These are phyloP conservation scores for Gonioctena quinquepunctata DNA, from an alignment of 1,140 invertebrate genomes.

Conservation along the genomic window DNA sequence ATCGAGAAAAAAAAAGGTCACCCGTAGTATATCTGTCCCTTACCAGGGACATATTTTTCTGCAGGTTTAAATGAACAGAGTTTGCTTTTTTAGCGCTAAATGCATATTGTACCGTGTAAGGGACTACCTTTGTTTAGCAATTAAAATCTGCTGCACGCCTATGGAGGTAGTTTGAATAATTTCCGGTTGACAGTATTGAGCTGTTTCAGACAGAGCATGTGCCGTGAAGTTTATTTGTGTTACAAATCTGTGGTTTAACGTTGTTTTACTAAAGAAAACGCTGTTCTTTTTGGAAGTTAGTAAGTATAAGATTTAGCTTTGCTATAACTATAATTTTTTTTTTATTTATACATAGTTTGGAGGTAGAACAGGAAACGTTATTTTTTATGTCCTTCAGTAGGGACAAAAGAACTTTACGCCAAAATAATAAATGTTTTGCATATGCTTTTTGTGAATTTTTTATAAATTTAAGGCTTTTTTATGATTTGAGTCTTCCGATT, in stretches of 20 bases:
- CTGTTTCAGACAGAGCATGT: neutral
- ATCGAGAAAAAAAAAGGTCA: conserved; percentile 2
- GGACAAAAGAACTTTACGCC: neutral
- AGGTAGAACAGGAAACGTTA: neutral
- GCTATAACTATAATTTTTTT: neutral
- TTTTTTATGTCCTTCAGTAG: neutral
- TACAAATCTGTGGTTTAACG: neutral
- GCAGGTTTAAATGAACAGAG: neutral
- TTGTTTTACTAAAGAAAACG: neutral
- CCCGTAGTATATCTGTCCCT: conserved; percentile 1
- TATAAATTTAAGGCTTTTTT: neutral
- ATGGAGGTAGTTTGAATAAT: neutral
- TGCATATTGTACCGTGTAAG: neutral
- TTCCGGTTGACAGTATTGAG: neutral
- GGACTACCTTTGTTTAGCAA: neutral
- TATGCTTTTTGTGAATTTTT: neutral
- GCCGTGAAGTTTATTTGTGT: neutral
- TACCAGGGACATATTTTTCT: neutral
- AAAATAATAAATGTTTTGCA: neutral
- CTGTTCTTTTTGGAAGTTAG: neutral
- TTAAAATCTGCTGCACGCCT: neutral
- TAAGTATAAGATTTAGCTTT: conserved; percentile 1
- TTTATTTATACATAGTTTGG: neutral
- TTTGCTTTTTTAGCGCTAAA: conserved; percentile 2
- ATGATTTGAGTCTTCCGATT: neutral